phyloP scores from a whole-genome alignment of 2,113 vertebrate species.

The Sturnus vulgaris region DNA sequence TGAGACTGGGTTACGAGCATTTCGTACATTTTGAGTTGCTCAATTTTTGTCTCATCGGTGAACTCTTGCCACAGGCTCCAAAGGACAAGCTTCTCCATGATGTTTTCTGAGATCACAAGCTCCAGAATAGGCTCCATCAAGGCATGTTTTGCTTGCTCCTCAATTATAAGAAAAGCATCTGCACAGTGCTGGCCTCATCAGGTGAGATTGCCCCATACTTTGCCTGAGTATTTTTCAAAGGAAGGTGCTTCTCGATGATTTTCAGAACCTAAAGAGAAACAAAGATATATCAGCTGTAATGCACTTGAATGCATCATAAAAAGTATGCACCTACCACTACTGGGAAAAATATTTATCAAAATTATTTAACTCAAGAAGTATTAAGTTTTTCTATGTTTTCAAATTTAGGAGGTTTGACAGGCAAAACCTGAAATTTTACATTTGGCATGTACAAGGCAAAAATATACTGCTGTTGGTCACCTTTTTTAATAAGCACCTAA shows the following conservation, averaged over 20 bases:
- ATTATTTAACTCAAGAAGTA: neutral
- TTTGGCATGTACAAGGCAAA: neutral
- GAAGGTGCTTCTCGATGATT: constrained; percentile 94
- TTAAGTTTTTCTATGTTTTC: neutral
- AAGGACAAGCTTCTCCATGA: constrained; percentile 97
- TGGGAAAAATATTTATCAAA: neutral
- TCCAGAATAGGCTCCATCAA: constrained; percentile 98
- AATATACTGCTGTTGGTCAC: neutral
- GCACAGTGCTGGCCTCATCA: constrained; percentile 93
- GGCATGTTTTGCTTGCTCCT: constrained; percentile 85
- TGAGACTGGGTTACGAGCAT: constrained; percentile 89
- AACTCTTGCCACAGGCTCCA: constrained; percentile 94
- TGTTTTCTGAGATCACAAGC: constrained; percentile 95
- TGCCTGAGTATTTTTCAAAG: constrained; percentile 80
- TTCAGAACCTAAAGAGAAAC: constrained; percentile 85
- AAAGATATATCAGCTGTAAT: neutral
- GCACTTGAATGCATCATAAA: neutral
- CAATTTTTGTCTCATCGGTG: constrained; percentile 93
- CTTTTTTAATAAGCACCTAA: neutral
- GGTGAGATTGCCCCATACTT: constrained; percentile 81
- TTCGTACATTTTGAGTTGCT: constrained; percentile 96
- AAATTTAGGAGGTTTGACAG: neutral
- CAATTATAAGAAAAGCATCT: constrained; percentile 93
- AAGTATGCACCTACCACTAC: neutral
- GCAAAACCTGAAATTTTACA: neutral